Evolutionary conservation across 2,888 invertebrate species (phyloP), one percentile per base, ranked within the genome.

Genomic region (Hylaea fasciaria): DNA sequence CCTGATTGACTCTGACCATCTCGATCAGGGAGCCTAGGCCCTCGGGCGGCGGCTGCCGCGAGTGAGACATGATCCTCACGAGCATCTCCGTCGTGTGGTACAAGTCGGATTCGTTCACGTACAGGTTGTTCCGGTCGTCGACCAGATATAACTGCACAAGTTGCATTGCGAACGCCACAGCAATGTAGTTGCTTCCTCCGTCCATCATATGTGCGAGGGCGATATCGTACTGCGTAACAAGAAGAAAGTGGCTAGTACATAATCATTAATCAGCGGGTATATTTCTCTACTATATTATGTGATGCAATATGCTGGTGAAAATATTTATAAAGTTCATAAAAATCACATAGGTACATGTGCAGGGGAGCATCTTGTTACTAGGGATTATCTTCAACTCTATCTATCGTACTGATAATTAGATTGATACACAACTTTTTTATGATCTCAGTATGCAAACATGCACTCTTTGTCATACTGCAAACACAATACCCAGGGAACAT

Each of bases 141-240:
- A 98, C 94, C 17, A 98, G 93, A 78, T 98, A 96, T 58, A 97
- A 92, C 84, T 97, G 98, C 1, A 98, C 95, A 16, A 99, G 91
- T 75, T 98, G 97, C 95, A 98, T 98, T 12, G 97, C 97, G 82
- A 98, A 98, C 7, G 95, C 94, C 0, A 98, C 95, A 0, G 97
- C 97, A 88, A 97, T 93, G 70, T 94, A 94, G 83, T 96, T 96
- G 78, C 94, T 95, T 0, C 97, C 98, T 80, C 94, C 96, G 72
- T 98, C 98, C 95, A 99, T 96, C 66, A 95, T 94, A 73, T 96
- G 96, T 0, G 97, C 96, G 32, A 98, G 86, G 49, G 96, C 95
- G 53, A 96, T 84, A 86, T 98, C 98, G 76, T 96, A 96, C 84
- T 96, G 94, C 39, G 54, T 52, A 49, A 52, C 29, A 35, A 35